Base-by-base conservation (phyloP, 2,113 vertebrate genomes). In the Echinops telfairi region DNA sequence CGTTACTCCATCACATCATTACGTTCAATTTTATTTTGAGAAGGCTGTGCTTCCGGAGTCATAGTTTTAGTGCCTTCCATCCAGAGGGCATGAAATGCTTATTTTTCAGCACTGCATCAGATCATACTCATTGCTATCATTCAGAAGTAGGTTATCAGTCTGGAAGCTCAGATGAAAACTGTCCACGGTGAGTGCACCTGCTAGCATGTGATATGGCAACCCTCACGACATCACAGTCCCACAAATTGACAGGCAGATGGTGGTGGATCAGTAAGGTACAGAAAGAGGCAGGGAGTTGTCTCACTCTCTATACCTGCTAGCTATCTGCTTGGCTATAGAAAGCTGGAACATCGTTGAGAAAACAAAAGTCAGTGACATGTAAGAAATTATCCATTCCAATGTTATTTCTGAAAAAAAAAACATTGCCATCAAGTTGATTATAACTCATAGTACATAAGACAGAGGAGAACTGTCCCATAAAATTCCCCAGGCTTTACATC, bases 311-410 rank as follows among this genome's bases (percentile, higher is more conserved):
- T 5, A 53, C 47, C 47, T 7, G 68, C 20, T 88, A 29, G n/a
- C 16, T 88, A 27, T 77, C 68, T 57, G 76, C 40, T 73, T 91
- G 33, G 88, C 57, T 71, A 4, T 66, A 91, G 82, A 88, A 14
- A 64, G 23, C 2, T 11, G 9, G 4, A 77, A 70, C 88, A 25
- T 53, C n/a, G 60, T 20, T 14, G 83, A 23, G 64, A 58, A 40
- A 82, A 89, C 57, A 84, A 75, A 80, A 33, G n/a, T 15, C 66
- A 90, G 62, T 89, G 25, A 31, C 53, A 36, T 23, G 33, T 64
- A 2, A 88, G 80, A 93, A 76, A 47, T n/a, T 82, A 89, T 43
- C 10, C 43, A 89, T 3, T 73, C 10, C 16, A 76, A 25, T 78
- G 77, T 66, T 70, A 88, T 78, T 53, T 53, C 47, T 53, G 47